phyloP scores from a whole-genome alignment of 1,140 invertebrate genomes.

The Diachasma alloeum region DNA sequence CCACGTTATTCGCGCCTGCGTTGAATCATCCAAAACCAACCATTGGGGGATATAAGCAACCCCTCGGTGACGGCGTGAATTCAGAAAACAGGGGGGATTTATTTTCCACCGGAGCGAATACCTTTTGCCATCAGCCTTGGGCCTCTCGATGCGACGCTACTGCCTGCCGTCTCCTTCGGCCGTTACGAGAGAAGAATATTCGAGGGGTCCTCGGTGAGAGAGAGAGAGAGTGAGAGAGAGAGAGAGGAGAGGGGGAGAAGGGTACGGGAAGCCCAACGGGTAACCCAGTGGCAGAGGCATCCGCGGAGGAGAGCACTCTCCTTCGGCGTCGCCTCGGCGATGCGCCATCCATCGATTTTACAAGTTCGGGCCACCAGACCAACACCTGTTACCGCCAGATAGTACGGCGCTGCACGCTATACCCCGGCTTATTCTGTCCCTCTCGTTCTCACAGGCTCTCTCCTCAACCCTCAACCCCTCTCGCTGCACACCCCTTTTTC shows the following conservation, averaged over 20 bases:
- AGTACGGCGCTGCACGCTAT: conserved; percentile 32
- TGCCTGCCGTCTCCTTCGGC: neutral
- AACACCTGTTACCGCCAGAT: conserved; percentile 57
- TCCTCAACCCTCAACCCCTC: conserved; percentile 16
- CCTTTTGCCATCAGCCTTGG: neutral
- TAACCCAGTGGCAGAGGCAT: neutral
- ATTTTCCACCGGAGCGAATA: conserved; percentile 29
- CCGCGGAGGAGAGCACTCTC: conserved; percentile 3
- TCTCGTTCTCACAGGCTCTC: neutral
- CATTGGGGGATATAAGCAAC: neutral
- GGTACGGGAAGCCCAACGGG: neutral
- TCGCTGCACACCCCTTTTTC: neutral
- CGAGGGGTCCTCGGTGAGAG: too few relatives aligned
- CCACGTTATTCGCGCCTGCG: conserved; percentile 52
- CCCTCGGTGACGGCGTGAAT: conserved; percentile 21
- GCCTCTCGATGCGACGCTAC: neutral
- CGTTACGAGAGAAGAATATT: too few relatives aligned
- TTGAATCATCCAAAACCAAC: conserved; percentile 3
- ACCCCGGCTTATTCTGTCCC: neutral
- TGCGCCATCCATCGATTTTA: conserved; percentile 53
- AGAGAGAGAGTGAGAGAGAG: neutral
- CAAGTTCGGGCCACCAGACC: conserved; percentile 52
- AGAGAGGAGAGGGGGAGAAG: neutral
- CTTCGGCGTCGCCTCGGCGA: conserved; percentile 26
- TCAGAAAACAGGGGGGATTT: conserved; percentile 33